A percentile compares a stretch with the other conserved stretches of the same genome.
phyloP scores from a whole-genome alignment of 2,888 invertebrate species.

The Phortica magna region DNA sequence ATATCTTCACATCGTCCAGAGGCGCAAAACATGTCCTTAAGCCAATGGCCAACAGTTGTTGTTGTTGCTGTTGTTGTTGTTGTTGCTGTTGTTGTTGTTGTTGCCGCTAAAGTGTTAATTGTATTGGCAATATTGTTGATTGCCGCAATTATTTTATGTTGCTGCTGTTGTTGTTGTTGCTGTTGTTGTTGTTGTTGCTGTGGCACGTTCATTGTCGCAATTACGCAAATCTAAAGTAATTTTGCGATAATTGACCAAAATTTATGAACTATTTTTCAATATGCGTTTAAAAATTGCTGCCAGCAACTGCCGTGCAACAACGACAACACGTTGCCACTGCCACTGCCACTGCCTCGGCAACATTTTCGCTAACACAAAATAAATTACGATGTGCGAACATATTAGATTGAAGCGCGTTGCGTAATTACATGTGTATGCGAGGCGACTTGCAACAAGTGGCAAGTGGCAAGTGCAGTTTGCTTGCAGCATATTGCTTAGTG shows the following conservation, averaged over 20 bases:
- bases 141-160: slow-evolving; percentile 21
- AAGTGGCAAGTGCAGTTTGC: not conserved
- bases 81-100: not conserved
- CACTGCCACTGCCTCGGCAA: not conserved
- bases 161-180: slow-evolving; percentile 24
- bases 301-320: not conserved
- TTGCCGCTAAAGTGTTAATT: slow-evolving; percentile 25
- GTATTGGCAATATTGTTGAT: slow-evolving; percentile 48
- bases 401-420: slow-evolving; percentile 47
- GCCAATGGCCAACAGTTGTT: not conserved
- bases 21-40: no score
- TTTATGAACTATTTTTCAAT: slow-evolving; percentile 68
- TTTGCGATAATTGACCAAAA: slow-evolving; percentile 72
- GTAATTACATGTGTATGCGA: slow-evolving; percentile 48
- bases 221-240: slow-evolving; percentile 71
- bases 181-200: slow-evolving; percentile 23
- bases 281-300: slow-evolving; percentile 23
- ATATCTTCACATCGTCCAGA: slow-evolving; percentile 57
- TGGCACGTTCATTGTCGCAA: slow-evolving; percentile 46
- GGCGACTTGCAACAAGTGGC: slow-evolving; percentile 7
- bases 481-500: not conserved
- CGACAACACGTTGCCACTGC: slow-evolving; percentile 8
- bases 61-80: not conserved
- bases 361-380: slow-evolving; percentile 42
- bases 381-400: slow-evolving; percentile 68